A percentile compares a stretch with the other conserved stretches of the same genome.
Evolutionary conservation across 2,888 invertebrate genomes (phyloP).

Genomic region (Drepanosiphum platanoidis): DNA sequence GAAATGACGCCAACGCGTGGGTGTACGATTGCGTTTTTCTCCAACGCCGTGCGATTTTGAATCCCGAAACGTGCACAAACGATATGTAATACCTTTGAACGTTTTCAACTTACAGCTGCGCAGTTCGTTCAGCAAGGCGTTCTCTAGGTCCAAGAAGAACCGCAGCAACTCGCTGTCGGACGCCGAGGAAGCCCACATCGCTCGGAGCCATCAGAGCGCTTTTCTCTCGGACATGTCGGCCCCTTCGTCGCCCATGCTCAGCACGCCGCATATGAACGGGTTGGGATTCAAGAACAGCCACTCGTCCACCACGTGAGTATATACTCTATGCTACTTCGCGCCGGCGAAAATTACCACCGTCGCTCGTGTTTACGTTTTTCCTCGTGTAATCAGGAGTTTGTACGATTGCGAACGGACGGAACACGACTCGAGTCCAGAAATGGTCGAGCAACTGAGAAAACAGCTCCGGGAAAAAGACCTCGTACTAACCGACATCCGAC

Average conservation of each 20-base stretch:
- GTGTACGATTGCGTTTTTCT: background rate
- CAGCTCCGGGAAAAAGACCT: constrained; percentile 95
- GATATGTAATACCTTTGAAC: constrained; percentile 58
- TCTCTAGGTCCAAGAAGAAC: constrained; percentile 81
- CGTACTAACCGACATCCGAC: constrained; percentile 92
- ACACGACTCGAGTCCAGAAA: constrained; percentile 66
- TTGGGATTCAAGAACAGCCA: constrained; percentile 67
- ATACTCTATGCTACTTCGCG: too few relatives aligned
- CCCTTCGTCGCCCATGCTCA: constrained; percentile 71
- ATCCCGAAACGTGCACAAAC: background rate
- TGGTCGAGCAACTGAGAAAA: constrained; percentile 84
- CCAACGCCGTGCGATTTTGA: constrained; percentile 14
- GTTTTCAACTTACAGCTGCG: constrained; percentile 74
- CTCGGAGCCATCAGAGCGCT: constrained; percentile 63
- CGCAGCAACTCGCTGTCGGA: constrained; percentile 69
- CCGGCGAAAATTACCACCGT: too few relatives aligned
- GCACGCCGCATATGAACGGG: constrained; percentile 66
- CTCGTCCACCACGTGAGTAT: constrained; percentile 70
- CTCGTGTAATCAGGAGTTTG: constrained; percentile 46
- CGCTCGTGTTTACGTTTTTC: too few relatives aligned
- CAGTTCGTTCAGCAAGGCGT: constrained; percentile 97
- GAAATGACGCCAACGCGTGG: background rate
- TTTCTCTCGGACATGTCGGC: constrained; percentile 69
- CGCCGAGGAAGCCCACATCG: constrained; percentile 68
- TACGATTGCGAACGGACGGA: constrained; percentile 63